phyloP scores from a whole-genome alignment of 2,113 vertebrate genomes.

The Gadus macrocephalus region DNA sequence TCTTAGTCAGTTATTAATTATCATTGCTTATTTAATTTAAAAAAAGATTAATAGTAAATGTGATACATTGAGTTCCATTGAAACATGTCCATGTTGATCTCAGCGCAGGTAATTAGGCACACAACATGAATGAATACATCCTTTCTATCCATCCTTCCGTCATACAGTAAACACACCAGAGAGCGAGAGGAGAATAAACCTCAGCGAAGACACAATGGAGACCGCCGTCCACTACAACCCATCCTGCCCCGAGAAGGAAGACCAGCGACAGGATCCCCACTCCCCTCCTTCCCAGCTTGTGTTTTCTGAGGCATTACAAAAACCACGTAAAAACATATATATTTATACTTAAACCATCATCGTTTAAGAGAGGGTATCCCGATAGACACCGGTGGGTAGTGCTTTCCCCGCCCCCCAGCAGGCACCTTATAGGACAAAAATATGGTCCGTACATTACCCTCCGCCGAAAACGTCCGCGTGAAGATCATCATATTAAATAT shows the following conservation, averaged over 20 bases:
- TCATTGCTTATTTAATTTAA: conserved; percentile 68
- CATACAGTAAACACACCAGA: conserved; percentile 50
- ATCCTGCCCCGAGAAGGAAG: conserved; percentile 14
- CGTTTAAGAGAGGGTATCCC: conserved; percentile 5
- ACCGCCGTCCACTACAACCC: conserved; percentile 25
- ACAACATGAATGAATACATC: conserved; percentile 62
- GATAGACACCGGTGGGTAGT: conserved; percentile 36
- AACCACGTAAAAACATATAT: conserved; percentile 20
- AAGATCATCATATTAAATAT: conserved; percentile 43
- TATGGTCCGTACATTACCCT: not conserved
- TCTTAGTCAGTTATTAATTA: conserved; percentile 61
- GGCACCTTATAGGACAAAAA: conserved; percentile 24
- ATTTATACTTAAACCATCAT: conserved; percentile 13
- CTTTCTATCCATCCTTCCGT: conserved; percentile 44
- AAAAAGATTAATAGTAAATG: conserved; percentile 66
- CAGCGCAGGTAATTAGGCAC: conserved; percentile 69
- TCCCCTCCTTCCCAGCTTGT: conserved; percentile 6
- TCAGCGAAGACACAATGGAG: conserved; percentile 31
- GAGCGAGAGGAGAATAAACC: conserved; percentile 20
- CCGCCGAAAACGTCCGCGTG: conserved; percentile 25
- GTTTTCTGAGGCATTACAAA: conserved; percentile 39
- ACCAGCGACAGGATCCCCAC: conserved; percentile 20
- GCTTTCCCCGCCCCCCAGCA: conserved; percentile 22
- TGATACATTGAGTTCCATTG: conserved; percentile 65
- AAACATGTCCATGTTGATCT: conserved; percentile 58